A percentile compares a stretch with the other conserved stretches of the same genome.
Evolutionary conservation across 2,888 invertebrate species (phyloP).

Genomic region (Dasypogon diadema): DNA sequence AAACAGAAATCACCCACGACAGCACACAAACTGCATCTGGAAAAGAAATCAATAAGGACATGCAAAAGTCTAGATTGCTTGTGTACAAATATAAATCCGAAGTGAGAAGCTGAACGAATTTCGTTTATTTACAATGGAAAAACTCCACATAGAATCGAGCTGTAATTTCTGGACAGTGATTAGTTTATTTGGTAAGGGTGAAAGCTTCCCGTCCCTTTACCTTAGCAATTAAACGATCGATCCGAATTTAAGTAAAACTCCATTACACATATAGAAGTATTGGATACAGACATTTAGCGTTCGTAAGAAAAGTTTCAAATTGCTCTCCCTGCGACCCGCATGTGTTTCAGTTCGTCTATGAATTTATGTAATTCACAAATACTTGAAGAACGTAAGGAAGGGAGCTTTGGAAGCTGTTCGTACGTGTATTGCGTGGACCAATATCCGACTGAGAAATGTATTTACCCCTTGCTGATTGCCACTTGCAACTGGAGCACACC

Average conservation of each 20-base stretch:
- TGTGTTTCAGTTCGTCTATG: not conserved
- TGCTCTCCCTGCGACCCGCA: not conserved
- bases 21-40: too few species aligned
- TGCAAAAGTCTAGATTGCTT: too few species aligned
- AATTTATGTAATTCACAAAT: constrained; percentile 43
- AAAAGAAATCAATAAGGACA: too few species aligned
- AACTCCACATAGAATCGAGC: too few species aligned
- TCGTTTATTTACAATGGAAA: too few species aligned
- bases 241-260: not conserved
- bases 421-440: not conserved
- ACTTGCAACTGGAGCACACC: not conserved
- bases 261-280: not conserved
- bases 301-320: not conserved
- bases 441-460: constrained; percentile 17
- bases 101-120: too few species aligned
- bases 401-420: constrained; percentile 9
- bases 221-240: not conserved
- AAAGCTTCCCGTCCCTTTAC: not conserved
- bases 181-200: too few species aligned
- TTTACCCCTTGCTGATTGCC: not conserved
- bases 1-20: too few species aligned
- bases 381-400: constrained; percentile 25
- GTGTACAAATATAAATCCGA: too few species aligned
- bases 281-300: not conserved
- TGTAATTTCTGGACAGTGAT: too few species aligned